Conservation (phyloP, 2,888 invertebrate species). For the Scelioninae gen. 1 region DNA sequence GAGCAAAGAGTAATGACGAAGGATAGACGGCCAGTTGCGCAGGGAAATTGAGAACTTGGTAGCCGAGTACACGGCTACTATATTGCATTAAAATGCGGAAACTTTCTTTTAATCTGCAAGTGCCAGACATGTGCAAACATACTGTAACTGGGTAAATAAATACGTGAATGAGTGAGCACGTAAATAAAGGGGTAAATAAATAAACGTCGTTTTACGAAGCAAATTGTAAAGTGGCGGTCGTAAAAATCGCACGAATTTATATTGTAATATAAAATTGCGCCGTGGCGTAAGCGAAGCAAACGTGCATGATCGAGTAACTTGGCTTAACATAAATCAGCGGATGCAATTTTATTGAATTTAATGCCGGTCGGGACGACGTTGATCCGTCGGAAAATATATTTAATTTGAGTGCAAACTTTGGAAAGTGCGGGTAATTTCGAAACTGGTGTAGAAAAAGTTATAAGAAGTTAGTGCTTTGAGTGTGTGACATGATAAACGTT, state of each 20-base stretch:
- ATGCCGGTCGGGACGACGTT: slow-evolving; percentile 24
- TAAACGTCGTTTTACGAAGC: slow-evolving; percentile 11
- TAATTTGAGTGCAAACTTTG: slow-evolving; percentile 43
- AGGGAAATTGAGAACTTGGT: slow-evolving; percentile 50
- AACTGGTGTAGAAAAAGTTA: slow-evolving; percentile 43
- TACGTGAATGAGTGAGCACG: too few relatives aligned
- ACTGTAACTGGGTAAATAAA: background rate
- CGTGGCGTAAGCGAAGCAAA: background rate
- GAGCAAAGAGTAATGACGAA: slow-evolving; percentile 62
- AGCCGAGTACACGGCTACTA: slow-evolving; percentile 27
- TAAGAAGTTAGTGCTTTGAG: slow-evolving; percentile 31
- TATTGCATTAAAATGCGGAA: slow-evolving; percentile 76
- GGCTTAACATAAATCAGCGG: slow-evolving; percentile 24
- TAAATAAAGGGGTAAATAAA: slow-evolving; percentile 26
- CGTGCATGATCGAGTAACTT: background rate
- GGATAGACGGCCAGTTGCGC: slow-evolving; percentile 41
- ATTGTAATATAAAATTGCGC: slow-evolving; percentile 7
- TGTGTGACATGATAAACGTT: slow-evolving; percentile 46
- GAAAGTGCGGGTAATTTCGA: slow-evolving; percentile 39
- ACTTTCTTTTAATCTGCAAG: slow-evolving; percentile 62
- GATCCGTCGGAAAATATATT: slow-evolving; percentile 42
- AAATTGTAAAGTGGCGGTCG: background rate
- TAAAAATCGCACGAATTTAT: slow-evolving; percentile 3
- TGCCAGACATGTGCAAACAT: slow-evolving; percentile 1
- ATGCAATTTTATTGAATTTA: slow-evolving; percentile 33